Base-by-base conservation (phyloP, 2,888 invertebrate genomes). In the Leucophenga maculata region DNA sequence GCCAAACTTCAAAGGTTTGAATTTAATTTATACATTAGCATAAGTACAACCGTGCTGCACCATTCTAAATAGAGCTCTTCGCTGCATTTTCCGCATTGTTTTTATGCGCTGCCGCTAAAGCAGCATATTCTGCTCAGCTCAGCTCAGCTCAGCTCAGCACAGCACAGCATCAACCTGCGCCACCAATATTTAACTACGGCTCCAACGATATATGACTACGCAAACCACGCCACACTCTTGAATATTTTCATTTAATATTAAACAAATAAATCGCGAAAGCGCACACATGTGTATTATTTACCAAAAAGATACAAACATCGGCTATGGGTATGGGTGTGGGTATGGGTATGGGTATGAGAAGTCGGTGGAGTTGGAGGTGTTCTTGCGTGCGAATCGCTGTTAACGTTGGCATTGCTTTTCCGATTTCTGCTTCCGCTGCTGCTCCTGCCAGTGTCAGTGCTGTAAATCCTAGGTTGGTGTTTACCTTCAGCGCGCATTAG, bases 171-270 rank as follows among this genome's bases (percentile, higher is more conserved):
- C 46, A 13, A 1, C 6, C 1, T 50, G 16, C 14, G 16, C 8
- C 50, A 4, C 18, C 18, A 50, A 18, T 8, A 50, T 50, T 50
- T 50, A 18, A 6, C 50, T 39, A 39, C 11, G 8, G 11, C 11
- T 39, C 39, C 39, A 39, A 39, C 39, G 39, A 11, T 39, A 39
- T 39, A 46, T 46, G 13, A 4, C 18, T 50, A 26, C 26, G 50
- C 50, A 2, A n/a, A 16, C 50, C 50, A 8, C 48, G 50, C n/a
- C 18, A 50, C 50, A 11, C 50, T n/a, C 50, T n/a, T 22, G n/a
- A 39, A 59, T 32, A 76, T 48, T 65, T 65, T 60, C 66, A 66
- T 69, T 69, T 69, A 69, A 69, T 69, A 69, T 69, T 69, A 69
- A 65, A 60, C 69, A 69, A 69, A 69, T 69, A 69, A 69, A 69